Conservation (phyloP, 1,140 invertebrate species). For the Berghia stephanieae region DNA sequence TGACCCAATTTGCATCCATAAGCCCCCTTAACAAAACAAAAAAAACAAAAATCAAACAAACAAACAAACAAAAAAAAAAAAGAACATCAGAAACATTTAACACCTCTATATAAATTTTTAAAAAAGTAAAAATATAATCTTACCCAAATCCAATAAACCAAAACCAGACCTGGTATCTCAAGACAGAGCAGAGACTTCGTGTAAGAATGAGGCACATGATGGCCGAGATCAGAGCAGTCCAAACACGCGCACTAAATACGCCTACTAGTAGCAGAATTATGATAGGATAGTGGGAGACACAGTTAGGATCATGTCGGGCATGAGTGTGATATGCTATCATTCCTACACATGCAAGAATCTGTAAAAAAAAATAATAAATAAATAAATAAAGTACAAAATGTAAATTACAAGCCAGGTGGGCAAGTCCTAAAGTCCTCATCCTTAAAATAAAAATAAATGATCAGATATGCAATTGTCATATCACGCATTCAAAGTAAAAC, state of each 20-base stretch:
- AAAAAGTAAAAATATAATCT: slow-evolving; percentile 41
- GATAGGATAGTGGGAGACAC: slow-evolving; percentile 75
- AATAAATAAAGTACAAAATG: too few species aligned
- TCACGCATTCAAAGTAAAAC: too few species aligned
- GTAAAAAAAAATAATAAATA: slow-evolving; percentile 28
- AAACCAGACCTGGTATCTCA: slow-evolving; percentile 78
- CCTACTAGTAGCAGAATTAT: slow-evolving; percentile 79
- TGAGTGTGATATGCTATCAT: slow-evolving; percentile 67
- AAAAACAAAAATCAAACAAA: too few species aligned
- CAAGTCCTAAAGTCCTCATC: too few species aligned
- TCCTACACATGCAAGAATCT: slow-evolving; percentile 75
- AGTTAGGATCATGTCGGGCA: slow-evolving; percentile 71
- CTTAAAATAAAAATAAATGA: too few species aligned
- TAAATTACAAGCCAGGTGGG: too few species aligned
- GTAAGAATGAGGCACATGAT: slow-evolving; percentile 83
- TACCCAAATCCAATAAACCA: slow-evolving; percentile 82
- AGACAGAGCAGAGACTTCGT: slow-evolving; percentile 81
- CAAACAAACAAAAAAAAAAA: too few species aligned
- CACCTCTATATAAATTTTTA: neutral
- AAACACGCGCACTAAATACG: slow-evolving; percentile 81
- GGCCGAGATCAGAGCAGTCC: slow-evolving; percentile 83
- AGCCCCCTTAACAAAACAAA: too few species aligned
- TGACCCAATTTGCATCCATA: too few species aligned
- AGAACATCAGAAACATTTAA: neutral
- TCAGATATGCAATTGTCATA: too few species aligned